Evolutionary conservation across 2,888 invertebrate genomes (phyloP).

Genomic region (Ceriagrion tenellum): DNA sequence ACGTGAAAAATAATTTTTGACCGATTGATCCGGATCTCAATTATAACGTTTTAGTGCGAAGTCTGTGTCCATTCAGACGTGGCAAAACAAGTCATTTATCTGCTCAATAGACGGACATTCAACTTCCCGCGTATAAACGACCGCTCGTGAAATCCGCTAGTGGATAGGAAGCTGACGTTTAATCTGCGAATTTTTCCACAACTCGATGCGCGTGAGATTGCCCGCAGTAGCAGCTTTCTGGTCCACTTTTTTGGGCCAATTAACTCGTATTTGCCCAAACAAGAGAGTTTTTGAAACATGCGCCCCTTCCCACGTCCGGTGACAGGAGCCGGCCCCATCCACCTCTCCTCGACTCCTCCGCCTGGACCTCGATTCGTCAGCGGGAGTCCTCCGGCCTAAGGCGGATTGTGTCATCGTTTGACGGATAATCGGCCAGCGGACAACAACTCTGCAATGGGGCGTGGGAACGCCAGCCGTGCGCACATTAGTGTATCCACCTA

Average conservation of each 20-base stretch:
- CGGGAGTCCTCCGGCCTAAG: background rate
- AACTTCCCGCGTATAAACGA: no score
- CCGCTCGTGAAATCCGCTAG: background rate
- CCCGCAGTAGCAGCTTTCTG: background rate
- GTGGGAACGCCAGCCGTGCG: no score
- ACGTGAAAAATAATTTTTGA: background rate
- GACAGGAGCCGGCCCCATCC: background rate
- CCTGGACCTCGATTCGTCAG: background rate
- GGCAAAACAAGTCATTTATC: background rate
- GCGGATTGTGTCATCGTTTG: background rate
- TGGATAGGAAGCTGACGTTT: background rate
- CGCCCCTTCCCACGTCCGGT: background rate
- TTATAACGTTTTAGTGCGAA: background rate
- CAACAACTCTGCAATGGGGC: background rate
- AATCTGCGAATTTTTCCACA: background rate
- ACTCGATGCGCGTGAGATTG: background rate
- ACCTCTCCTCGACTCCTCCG: background rate
- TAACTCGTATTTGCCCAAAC: background rate
- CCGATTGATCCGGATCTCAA: background rate
- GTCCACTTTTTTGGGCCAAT: background rate
- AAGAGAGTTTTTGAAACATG: background rate
- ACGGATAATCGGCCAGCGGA: background rate
- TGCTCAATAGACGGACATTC: background rate
- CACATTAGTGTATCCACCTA: background rate
- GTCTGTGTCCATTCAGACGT: background rate